Evolutionary conservation across 2,797 vertebrate genomes (phyloP), one percentile per base, ranked within the genome.

Genomic region (Neopelma chrysocephalum): DNA sequence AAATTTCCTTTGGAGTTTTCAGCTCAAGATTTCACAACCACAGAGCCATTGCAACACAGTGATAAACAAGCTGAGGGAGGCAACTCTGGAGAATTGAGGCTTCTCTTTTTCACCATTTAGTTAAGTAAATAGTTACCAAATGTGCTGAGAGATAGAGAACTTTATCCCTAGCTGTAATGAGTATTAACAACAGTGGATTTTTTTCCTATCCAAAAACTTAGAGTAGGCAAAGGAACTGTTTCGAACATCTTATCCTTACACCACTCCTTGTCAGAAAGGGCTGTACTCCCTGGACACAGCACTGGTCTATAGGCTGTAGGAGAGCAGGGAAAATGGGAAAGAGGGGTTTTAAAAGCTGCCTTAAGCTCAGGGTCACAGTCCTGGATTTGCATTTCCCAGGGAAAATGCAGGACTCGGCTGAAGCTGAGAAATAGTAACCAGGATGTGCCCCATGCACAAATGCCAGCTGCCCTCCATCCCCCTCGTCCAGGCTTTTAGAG

Each of bases 1-100:
- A 96, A 96, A 97, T 97, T 97, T 95, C 96, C 95, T 97, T 97
- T 58, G 53, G 91, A 92, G 92, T 98, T 97, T 96, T 97, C 91
- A 97, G 95, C 54, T 79, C 20, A 50, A 70, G 97, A 98, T 98
- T 98, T 98, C 98, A 98, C 97, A 98, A 98, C 92, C 89, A 68
- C 84, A 82, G 62, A 94, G 66, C 61, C 84, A 53, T 98, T 98
- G 97, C 97, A 97, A 97, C 98, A 98, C 71, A 96, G 88, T 48
- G 90, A 95, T 97, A 97, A 97, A 97, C 87, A 96, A 97, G 94
- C 94, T 79, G 86, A 96, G 92, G 89, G 93, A 95, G 82, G 93
- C 92, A 96, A 36, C 98, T 97, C 97, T 92, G 82, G 97, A 97
- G 97, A 95, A 94, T 94, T 96, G 78, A 94, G 93, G 81, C 80